Conservation (phyloP, 2,797 vertebrate species). For the Sphenopsis melanotis region DNA sequence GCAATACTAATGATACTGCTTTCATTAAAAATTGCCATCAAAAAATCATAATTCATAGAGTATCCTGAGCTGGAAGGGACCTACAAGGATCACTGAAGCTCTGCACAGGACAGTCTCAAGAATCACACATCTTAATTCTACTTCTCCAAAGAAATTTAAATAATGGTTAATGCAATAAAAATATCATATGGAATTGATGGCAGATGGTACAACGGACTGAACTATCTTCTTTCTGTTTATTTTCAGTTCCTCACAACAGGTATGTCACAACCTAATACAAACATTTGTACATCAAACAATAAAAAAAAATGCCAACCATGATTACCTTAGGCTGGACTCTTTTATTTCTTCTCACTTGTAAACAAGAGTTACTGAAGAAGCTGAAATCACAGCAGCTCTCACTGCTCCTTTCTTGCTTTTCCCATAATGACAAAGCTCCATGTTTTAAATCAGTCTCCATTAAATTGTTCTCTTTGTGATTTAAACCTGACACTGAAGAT, state of each 20-base stretch:
- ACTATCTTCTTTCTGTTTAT: neutral
- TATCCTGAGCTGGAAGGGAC: neutral
- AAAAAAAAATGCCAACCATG: neutral
- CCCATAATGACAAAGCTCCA: constrained; percentile 26
- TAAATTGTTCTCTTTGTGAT: neutral
- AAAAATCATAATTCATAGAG: neutral
- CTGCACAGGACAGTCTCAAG: neutral
- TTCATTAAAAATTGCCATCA: neutral
- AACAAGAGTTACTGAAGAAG: constrained; percentile 38
- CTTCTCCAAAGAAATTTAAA: neutral
- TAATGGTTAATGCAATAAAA: neutral
- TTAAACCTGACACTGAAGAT: neutral
- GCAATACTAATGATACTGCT: neutral
- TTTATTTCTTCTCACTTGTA: constrained; percentile 38
- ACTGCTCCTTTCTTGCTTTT: constrained; percentile 16
- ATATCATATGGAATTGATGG: neutral
- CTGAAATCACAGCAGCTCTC: constrained; percentile 41
- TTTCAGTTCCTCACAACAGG: neutral
- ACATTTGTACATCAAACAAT: neutral
- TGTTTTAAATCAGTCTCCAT: constrained; percentile 6
- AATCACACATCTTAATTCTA: neutral
- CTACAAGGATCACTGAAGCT: neutral
- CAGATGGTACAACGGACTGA: neutral
- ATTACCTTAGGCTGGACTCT: constrained; percentile 56
- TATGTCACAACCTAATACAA: neutral